phyloP scores from a whole-genome alignment of 2,113 vertebrate genomes.

The Solea senegalensis region DNA sequence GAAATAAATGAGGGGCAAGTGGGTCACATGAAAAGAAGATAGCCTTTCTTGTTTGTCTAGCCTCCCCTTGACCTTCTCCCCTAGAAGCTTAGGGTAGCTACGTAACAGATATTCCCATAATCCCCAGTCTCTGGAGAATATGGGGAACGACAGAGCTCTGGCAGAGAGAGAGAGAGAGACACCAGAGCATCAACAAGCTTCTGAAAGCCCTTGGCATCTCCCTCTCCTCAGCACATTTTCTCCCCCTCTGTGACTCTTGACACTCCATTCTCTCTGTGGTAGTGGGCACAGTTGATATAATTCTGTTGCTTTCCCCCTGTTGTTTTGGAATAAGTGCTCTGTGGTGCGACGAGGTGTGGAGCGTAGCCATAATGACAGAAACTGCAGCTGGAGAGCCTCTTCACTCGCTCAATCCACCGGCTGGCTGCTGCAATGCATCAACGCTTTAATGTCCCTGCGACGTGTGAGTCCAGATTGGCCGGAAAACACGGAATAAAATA shows the following conservation, averaged over 20 bases:
- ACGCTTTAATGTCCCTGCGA: slow-evolving; percentile 48
- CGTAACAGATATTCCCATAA: slow-evolving; percentile 61
- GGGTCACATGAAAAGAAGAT: slow-evolving; percentile 51
- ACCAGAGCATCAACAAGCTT: slow-evolving; percentile 39
- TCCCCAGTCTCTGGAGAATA: slow-evolving; percentile 51
- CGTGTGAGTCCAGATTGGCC: slow-evolving; percentile 47
- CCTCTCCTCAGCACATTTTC: slow-evolving; percentile 51
- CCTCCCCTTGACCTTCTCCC: slow-evolving; percentile 67
- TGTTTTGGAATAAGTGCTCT: slow-evolving; percentile 68
- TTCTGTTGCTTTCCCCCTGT: slow-evolving; percentile 60
- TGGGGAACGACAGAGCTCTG: slow-evolving; percentile 30
- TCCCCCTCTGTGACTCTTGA: slow-evolving; percentile 59
- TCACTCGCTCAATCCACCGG: slow-evolving; percentile 52
- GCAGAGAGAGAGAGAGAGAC: slow-evolving; percentile 7
- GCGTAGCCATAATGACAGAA: slow-evolving; percentile 63
- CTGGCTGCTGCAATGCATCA: slow-evolving; percentile 67
- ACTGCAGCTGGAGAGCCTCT: slow-evolving; percentile 67
- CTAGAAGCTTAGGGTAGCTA: slow-evolving; percentile 55
- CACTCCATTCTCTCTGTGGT: slow-evolving; percentile 54
- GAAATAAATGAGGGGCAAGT: slow-evolving; percentile 32
- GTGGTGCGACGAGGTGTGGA: slow-evolving; percentile 63
- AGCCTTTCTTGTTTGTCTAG: slow-evolving; percentile 55
- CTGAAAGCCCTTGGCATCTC: slow-evolving; percentile 36
- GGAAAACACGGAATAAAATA: slow-evolving; percentile 35
- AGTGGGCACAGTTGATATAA: slow-evolving; percentile 59